Evolutionary conservation across 2,888 invertebrate species (phyloP), one percentile per base, ranked within the genome.

Genomic region (Acrocera orbiculus): DNA sequence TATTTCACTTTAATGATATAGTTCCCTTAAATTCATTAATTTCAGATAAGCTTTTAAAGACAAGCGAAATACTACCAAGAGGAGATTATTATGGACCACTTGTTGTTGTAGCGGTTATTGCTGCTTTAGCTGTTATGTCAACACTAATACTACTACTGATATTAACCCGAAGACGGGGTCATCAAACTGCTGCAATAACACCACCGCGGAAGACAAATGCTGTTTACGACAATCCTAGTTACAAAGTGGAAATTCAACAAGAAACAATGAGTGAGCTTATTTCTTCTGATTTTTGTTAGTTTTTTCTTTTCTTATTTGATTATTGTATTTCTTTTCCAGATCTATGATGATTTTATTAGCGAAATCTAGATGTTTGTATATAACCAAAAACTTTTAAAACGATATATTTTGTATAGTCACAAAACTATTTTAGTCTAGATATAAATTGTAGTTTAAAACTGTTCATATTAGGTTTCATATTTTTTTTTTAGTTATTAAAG

Each of bases 151-250:
- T 89, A 31, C 63, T 86, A 29, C 67, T 87, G 45, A 76, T 89
- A 44, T 67, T 89, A 24, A 70, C 89, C 49, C 68, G 78, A 47
- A 66, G 85, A 48, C 74, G 68, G 42, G 68, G 68, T 36, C 70
- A 71, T 49, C 70, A 73, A 52, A 76, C 76, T 54, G 70, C 77
- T 51, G 77, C 83, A 41, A 83, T 85, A 51, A 85, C 85, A 45
- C 73, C 83, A 30, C 69, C 73, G 10, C 62, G 82, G 43, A 82
- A 83, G 53, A 76, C 71, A 44, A 82, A 85, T 32, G 81, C 85
- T n/a, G 82, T 85, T 27, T 87, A 87, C 53, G 87, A 89, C 59
- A 89, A 87, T 63, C 87, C 87, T 28, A 85, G 86, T 49, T 89
- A 87, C 67, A 89, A 89, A 72, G 81, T 87, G 57, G 85, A 85